These are phyloP conservation scores for Nerophis lumbriciformis DNA, from an alignment of 2,113 vertebrate genomes.

Conservation along the genomic window DNA sequence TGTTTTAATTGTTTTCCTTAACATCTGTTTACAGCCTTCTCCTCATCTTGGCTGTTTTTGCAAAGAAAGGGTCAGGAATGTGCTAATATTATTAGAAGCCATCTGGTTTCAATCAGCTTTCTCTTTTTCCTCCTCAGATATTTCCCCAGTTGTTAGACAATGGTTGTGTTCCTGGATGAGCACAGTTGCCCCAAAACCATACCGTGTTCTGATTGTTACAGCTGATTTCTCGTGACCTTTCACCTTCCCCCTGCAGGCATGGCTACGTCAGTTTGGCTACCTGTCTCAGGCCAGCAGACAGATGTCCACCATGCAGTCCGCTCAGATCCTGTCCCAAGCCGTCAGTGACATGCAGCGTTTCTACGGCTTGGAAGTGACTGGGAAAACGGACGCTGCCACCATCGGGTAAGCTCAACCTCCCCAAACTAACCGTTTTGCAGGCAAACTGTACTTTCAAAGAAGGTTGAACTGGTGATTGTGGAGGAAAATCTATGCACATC, in stretches of 20 bases:
- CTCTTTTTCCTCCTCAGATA: constrained; percentile 31
- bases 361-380: constrained; percentile 86
- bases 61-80: constrained; percentile 47
- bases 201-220: too few species aligned
- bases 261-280: constrained; percentile 91
- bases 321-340: constrained; percentile 84
- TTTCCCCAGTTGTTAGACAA: constrained; percentile 18
- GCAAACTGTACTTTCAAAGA: too few species aligned
- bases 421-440: background rate
- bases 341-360: constrained; percentile 90
- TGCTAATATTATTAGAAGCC: constrained; percentile 45
- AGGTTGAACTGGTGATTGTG: too few species aligned
- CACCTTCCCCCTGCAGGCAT: constrained; percentile 70
- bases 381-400: constrained; percentile 79
- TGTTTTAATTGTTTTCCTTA: background rate
- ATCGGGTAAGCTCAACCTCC: constrained; percentile 69
- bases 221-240: background rate
- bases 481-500: too few species aligned
- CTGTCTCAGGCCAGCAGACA: constrained; percentile 85
- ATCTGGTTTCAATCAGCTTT: constrained; percentile 52
- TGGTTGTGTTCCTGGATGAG: constrained; percentile 5
- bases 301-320: constrained; percentile 92
- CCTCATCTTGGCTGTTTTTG: constrained; percentile 20
- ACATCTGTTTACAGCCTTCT: constrained; percentile 4
- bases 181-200: background rate